phyloP scores from a whole-genome alignment of 2,113 vertebrate species.

The Speoplatyrhinus poulsoni region DNA sequence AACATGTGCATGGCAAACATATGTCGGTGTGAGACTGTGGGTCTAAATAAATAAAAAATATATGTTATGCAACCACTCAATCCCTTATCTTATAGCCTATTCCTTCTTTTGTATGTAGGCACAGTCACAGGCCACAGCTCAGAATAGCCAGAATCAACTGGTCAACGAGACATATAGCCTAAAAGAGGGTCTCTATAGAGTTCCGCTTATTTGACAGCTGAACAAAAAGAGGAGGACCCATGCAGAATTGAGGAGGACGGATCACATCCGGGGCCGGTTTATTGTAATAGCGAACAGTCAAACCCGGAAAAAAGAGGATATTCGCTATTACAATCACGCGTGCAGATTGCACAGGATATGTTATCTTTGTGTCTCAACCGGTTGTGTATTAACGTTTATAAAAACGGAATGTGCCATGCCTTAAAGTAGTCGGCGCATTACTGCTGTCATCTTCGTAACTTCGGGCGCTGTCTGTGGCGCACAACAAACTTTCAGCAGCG shows the following conservation, averaged over 20 bases:
- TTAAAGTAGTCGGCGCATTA: constrained; percentile 3
- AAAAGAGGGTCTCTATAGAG: neutral
- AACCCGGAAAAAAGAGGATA: constrained; percentile 72
- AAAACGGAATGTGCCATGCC: constrained; percentile 39
- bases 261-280: constrained; percentile 79
- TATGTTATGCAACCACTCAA: neutral
- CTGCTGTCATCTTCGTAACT: constrained; percentile 26
- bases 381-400: constrained; percentile 1
- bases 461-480: constrained; percentile 65
- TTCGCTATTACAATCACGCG: constrained; percentile 50
- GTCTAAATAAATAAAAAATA: too few relatives aligned
- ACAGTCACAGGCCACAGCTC: too few relatives aligned
- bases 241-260: constrained; percentile 45
- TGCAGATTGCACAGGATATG: constrained; percentile 38
- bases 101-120: neutral
- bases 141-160: too few relatives aligned
- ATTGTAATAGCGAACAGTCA: constrained; percentile 70
- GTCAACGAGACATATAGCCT: neutral
- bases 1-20: neutral
- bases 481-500: constrained; percentile 55
- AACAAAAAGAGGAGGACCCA: constrained; percentile 38
- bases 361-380: constrained; percentile 20
- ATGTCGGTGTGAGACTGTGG: neutral
- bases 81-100: neutral
- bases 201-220: constrained; percentile 31